Conservation (phyloP, 2,797 vertebrate genomes). For the Buceros bicornis region DNA sequence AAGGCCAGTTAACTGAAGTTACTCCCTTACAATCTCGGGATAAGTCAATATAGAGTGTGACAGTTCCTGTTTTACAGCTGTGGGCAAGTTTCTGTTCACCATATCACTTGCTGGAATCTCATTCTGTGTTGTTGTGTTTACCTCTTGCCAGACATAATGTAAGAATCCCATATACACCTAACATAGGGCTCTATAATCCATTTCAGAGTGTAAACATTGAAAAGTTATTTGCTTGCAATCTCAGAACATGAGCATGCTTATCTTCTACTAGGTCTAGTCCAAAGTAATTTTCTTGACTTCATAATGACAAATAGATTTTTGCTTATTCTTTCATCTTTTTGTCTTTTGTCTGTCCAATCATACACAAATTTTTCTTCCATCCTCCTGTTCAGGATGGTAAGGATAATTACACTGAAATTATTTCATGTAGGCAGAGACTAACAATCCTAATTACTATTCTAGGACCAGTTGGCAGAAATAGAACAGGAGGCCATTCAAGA, state of each 20-base stretch:
- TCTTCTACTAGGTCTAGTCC: neutral
- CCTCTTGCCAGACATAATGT: neutral
- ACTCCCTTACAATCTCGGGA: neutral
- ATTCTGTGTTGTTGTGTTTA: neutral
- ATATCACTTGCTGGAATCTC: neutral
- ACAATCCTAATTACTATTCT: neutral
- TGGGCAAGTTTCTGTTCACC: neutral
- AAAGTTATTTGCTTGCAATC: neutral
- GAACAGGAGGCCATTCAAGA: neutral
- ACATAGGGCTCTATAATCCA: neutral
- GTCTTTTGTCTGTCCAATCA: neutral
- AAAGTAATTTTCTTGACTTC: neutral
- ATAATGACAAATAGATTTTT: neutral
- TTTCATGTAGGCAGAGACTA: constrained; percentile 1
- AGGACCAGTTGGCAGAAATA: neutral
- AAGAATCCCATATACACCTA: neutral
- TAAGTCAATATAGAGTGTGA: neutral
- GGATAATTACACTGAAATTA: constrained; percentile 13
- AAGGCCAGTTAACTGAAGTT: neutral
- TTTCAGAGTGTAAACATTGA: neutral
- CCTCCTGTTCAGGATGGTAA: neutral
- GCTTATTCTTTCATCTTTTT: neutral
- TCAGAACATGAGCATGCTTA: neutral
- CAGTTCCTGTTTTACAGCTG: neutral
- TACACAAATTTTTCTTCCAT: neutral